These are phyloP conservation scores for Myotis daubentonii DNA, from an alignment of 2,797 vertebrate genomes.

Conservation along the genomic window DNA sequence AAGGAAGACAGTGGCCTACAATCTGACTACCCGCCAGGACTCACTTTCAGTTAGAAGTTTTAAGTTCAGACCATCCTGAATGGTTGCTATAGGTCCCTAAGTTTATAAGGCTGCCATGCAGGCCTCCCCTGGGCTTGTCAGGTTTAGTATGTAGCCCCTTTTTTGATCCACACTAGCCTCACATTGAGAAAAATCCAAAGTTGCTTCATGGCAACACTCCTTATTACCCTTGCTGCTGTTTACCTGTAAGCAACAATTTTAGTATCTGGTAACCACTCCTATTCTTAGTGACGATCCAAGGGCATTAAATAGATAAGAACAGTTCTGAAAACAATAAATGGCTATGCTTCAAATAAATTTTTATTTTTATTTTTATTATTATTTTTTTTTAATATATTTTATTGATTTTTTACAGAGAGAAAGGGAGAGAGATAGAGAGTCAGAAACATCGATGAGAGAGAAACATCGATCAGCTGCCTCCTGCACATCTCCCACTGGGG, in stretches of 20 bases:
- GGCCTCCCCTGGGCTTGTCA: background rate
- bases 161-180: background rate
- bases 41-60: background rate
- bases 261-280: background rate
- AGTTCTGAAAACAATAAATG: constrained; percentile 11
- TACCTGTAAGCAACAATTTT: background rate
- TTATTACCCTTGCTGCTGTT: background rate
- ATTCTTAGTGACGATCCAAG: background rate
- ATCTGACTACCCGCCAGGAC: background rate
- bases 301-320: background rate
- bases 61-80: background rate
- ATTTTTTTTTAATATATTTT: too few species aligned
- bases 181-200: background rate
- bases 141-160: background rate
- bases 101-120: background rate
- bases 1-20: background rate
- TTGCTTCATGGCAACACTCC: background rate
- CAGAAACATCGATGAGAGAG: too few species aligned
- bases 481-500: too few species aligned
- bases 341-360: constrained; percentile 3
- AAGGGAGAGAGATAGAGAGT: too few species aligned
- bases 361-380: too few species aligned
- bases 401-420: too few species aligned
- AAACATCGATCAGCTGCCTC: too few species aligned
- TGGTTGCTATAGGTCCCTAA: background rate